phyloP scores from a whole-genome alignment of 2,797 vertebrate genomes.

The Pseudocheirus occidentalis region DNA sequence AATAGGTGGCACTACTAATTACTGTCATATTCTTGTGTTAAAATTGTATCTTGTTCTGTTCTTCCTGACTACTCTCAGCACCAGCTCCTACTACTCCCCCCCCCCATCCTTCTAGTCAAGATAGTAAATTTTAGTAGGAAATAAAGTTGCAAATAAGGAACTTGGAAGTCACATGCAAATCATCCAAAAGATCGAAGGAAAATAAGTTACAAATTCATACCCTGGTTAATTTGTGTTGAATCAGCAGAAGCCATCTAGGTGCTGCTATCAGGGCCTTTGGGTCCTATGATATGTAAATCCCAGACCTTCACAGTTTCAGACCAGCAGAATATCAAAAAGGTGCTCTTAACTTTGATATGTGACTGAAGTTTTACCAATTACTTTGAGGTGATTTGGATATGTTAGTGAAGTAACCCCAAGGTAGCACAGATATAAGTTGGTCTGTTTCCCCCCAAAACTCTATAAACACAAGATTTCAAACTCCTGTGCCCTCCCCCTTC shows the following conservation, averaged over 20 bases:
- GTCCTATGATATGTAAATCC: background rate
- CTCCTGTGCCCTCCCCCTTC: background rate
- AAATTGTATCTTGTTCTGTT: background rate
- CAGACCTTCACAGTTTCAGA: background rate
- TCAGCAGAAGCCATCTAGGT: background rate
- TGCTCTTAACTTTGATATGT: background rate
- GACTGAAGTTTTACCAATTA: background rate
- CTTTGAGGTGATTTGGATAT: background rate
- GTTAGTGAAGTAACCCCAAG: background rate
- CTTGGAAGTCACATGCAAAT: background rate
- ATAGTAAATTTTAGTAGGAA: background rate
- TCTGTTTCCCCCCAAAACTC: background rate
- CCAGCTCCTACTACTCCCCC: too few species aligned
- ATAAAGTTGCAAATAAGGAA: background rate
- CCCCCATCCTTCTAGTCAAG: background rate
- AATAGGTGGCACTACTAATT: background rate
- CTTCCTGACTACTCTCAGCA: background rate
- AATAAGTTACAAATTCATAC: background rate
- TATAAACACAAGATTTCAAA: background rate
- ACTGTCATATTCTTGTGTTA: background rate
- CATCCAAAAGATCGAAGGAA: background rate
- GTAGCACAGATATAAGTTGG: background rate
- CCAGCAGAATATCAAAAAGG: background rate
- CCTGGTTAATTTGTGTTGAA: background rate
- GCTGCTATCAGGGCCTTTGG: background rate